Evolutionary conservation across 2,113 vertebrate species (phyloP), one percentile per base, ranked within the genome.

Genomic region (Eptesicus fuscus): DNA sequence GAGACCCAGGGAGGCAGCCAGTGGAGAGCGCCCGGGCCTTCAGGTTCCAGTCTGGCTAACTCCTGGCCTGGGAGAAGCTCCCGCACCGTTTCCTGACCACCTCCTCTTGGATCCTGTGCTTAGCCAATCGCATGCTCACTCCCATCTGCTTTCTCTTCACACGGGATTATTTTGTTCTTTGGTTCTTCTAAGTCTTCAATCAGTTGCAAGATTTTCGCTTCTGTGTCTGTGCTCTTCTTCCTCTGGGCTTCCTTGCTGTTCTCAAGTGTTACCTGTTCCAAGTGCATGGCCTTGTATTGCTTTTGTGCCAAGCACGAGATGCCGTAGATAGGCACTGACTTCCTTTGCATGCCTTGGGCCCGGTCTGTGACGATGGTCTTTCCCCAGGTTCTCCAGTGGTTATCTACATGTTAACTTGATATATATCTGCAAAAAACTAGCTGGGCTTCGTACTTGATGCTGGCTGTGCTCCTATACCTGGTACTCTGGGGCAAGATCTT

Each of bases 11-110:
- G 13, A 88, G 96, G 69, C 96, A 90, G 92, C 96, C 92, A 3
- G 85, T 88, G 78, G 96, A 96, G 78, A 97, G 83, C 18, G 65
- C 90, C 23, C 85, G 88, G 86, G 90, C 96, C 71, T 97, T 97
- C 95, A 88, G 96, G 25, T 96, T 97, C 96, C 97, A 97, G 90
- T 97, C 97, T 1, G 97, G 97, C 73, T 97, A 92, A 93, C 11
- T 63, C 14, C 70, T 71, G 32, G 35, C 73, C 56, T 44, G 6
- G 51, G 37, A 76, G 65, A 95, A 94, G 92, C 76, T 84, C 42
- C 70, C 61, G 51, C 59, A 67, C 83, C 70, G 59, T 84, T 80
- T 91, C 90, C 44, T 71, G 76, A 28, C 71, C 90, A 80, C 13
- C 59, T 51, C 51, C 86, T 70, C 37, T 47, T 51, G 71, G 56